Evolutionary conservation across 2,113 vertebrate genomes (phyloP).

Genomic region (Chiloscyllium plagiosum): DNA sequence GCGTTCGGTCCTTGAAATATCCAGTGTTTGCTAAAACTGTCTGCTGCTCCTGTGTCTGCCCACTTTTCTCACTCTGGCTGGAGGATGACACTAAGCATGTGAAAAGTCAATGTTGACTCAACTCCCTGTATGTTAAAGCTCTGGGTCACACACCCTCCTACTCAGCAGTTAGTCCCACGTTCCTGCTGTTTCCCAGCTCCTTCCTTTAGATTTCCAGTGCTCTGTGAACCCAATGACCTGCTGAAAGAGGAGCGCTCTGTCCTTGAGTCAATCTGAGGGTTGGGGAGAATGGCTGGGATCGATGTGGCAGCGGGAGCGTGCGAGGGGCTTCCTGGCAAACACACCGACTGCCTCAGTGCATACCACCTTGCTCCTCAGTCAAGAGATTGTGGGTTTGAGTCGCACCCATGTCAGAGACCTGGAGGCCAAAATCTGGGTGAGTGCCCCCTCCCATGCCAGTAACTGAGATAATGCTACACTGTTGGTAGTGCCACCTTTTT

Average conservation of each 20-base stretch:
- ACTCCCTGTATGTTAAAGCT: neutral
- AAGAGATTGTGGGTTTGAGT: no score
- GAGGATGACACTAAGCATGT: neutral
- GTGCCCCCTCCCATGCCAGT: no score
- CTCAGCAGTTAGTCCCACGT: neutral
- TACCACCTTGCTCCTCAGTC: neutral
- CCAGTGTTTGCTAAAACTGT: no score
- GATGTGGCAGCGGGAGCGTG: neutral
- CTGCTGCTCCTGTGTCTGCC: neutral
- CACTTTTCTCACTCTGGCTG: rapidly evolving
- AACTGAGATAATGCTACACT: no score
- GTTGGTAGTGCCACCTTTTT: neutral
- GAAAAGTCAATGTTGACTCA: conserved; percentile 6
- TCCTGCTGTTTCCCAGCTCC: neutral
- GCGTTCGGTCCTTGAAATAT: neutral
- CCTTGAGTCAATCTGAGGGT: no score
- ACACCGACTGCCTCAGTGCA: neutral
- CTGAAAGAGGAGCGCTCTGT: no score
- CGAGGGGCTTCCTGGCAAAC: neutral
- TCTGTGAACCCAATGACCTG: neutral
- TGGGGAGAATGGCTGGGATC: neutral
- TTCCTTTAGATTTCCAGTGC: neutral
- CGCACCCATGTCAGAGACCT: neutral
- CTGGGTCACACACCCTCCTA: neutral
- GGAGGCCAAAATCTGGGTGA: no score